phyloP scores from a whole-genome alignment of 2,113 vertebrate species.

The Lepisosteus osseus region DNA sequence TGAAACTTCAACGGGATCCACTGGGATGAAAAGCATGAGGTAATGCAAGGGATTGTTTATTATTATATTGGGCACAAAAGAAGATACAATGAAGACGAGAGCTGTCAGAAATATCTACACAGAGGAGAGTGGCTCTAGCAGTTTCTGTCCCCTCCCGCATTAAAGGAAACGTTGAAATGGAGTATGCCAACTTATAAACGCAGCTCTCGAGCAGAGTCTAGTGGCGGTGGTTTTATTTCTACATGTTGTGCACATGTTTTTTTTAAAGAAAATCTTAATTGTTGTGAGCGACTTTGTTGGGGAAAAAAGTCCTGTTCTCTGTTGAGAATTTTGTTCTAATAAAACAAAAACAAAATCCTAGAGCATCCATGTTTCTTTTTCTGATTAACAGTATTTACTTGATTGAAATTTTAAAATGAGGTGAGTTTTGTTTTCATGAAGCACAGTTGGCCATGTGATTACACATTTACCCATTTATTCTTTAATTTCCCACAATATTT shows the following conservation, averaged over 20 bases:
- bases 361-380: neutral
- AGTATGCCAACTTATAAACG: constrained; percentile 46
- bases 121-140: too few species aligned
- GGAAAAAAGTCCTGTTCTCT: constrained; percentile 74
- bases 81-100: too few species aligned
- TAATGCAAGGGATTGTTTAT: too few species aligned
- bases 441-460: constrained; percentile 16
- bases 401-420: too few species aligned
- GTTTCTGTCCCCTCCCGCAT: too few species aligned
- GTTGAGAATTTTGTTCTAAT: constrained; percentile 84
- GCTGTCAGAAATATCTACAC: too few species aligned
- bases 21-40: too few species aligned
- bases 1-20: too few species aligned
- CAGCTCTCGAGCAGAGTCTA: constrained; percentile 37
- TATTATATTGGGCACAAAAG: too few species aligned
- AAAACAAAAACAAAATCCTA: constrained; percentile 69
- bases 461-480: constrained; percentile 13
- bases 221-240: constrained; percentile 70
- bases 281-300: constrained; percentile 76
- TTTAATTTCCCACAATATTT: constrained; percentile 34
- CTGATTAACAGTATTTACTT: neutral
- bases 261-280: constrained; percentile 19
- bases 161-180: neutral
- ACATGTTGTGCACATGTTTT: constrained; percentile 78
- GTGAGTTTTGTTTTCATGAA: neutral